Conservation (phyloP, 2,113 vertebrate genomes). For the Delphinapterus leucas region DNA sequence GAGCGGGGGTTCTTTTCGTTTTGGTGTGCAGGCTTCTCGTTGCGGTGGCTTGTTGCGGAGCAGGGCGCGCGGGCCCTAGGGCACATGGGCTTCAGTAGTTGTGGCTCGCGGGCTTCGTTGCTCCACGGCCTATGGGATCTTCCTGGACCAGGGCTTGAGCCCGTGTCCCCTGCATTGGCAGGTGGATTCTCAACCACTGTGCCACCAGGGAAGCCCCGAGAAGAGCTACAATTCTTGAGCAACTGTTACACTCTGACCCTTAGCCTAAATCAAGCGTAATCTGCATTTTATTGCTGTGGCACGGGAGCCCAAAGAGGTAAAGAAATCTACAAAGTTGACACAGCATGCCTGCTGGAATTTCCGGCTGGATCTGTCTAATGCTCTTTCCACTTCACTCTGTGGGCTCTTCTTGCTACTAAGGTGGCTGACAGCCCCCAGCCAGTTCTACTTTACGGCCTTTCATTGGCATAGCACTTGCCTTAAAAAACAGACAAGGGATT, state of each 20-base stretch:
- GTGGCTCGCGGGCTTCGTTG: too few species aligned
- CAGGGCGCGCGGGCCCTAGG: too few species aligned
- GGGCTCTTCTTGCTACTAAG: not conserved
- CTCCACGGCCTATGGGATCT: too few species aligned
- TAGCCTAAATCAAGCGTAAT: not conserved
- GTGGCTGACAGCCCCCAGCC: not conserved
- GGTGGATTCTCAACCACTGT: too few species aligned
- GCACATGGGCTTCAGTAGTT: too few species aligned
- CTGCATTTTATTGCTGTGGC: not conserved
- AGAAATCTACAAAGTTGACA: not conserved
- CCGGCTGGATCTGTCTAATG: rapidly evolving
- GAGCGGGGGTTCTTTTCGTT: too few species aligned
- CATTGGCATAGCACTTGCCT: not conserved
- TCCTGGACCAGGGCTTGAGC: too few species aligned
- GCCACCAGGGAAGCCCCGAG: not conserved
- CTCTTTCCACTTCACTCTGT: not conserved
- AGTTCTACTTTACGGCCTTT: not conserved
- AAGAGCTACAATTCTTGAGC: not conserved
- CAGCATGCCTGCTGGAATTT: not conserved
- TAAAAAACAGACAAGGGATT: not conserved
- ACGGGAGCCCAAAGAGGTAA: not conserved
- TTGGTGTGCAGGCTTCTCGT: too few species aligned
- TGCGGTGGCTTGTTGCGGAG: too few species aligned
- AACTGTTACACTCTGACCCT: not conserved
- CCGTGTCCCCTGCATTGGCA: too few species aligned